Percentiles rank a stretch among this genome's conserved stretches.
These are phyloP conservation scores for Sicus ferrugineus DNA, from an alignment of 2,888 invertebrate species.

Conservation along the genomic window DNA sequence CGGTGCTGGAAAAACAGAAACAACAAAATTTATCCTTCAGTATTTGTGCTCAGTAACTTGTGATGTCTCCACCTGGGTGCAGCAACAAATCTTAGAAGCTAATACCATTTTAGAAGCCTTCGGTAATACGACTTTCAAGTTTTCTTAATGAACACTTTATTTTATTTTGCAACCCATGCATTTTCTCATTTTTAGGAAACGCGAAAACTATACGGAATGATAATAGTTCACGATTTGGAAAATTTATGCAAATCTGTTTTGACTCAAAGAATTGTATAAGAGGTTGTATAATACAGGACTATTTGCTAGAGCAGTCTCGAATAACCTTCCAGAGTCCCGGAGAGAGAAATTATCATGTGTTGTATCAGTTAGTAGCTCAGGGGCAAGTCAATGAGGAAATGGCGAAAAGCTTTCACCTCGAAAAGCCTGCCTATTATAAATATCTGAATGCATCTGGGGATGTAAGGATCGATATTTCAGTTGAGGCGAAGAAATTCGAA, in stretches of 20 bases:
- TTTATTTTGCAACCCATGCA: too few relatives aligned
- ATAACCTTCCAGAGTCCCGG: constrained; percentile 88
- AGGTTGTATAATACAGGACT: constrained; percentile 91
- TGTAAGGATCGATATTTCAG: constrained; percentile 71
- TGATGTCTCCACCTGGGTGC: constrained; percentile 89
- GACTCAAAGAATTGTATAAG: constrained; percentile 88
- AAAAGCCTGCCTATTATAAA: constrained; percentile 78
- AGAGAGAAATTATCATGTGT: constrained; percentile 91
- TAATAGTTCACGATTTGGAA: constrained; percentile 93
- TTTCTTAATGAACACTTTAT: background rate
- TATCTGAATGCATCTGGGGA: constrained; percentile 85
- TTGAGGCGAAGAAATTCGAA: constrained; percentile 78
- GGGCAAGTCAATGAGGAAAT: constrained; percentile 82
- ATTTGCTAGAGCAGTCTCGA: constrained; percentile 86
- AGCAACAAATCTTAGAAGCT: constrained; percentile 92
- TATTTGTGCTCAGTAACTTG: constrained; percentile 89
- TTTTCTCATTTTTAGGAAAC: constrained; percentile 72
- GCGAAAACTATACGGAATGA: constrained; percentile 93
- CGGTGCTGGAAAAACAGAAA: constrained; percentile 93
- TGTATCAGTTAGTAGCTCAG: constrained; percentile 89
- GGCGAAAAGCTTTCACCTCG: constrained; percentile 76
- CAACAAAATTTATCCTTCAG: constrained; percentile 89
- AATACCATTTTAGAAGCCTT: constrained; percentile 93
- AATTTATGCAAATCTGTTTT: constrained; percentile 93
- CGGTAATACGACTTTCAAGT: constrained; percentile 68